Conservation (phyloP, 2,888 invertebrate genomes). For the Tromatobia lineatoria region DNA sequence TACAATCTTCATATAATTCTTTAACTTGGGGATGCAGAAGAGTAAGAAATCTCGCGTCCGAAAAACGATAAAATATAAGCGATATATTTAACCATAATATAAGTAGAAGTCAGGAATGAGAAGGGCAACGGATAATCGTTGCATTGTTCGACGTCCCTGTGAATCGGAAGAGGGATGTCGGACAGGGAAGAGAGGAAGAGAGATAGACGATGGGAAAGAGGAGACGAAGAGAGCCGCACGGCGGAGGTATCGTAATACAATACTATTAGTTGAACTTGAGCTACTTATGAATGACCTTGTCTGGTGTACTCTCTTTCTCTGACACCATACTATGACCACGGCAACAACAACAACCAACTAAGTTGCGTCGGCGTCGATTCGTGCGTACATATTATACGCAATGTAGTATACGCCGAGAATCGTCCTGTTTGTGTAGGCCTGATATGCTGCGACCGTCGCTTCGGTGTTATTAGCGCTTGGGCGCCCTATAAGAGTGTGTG, state of each 20-base stretch:
- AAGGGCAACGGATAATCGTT: slow-evolving; percentile 27
- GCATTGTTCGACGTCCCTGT: slow-evolving; percentile 49
- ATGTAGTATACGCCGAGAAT: slow-evolving; percentile 27
- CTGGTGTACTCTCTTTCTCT: slow-evolving; percentile 67
- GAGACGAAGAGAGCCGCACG: slow-evolving; percentile 36
- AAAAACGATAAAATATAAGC: no score
- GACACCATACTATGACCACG: slow-evolving; percentile 32
- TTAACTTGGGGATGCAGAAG: no score
- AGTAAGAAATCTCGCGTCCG: no score
- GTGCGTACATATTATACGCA: slow-evolving; percentile 29
- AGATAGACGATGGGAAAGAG: slow-evolving; percentile 42
- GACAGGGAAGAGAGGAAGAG: slow-evolving; percentile 28
- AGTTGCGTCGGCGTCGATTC: slow-evolving; percentile 60
- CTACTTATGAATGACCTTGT: slow-evolving; percentile 83
- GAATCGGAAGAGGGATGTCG: slow-evolving; percentile 40
- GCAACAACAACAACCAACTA: slow-evolving; percentile 48
- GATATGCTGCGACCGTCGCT: background rate
- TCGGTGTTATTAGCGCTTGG: background rate
- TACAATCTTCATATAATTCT: no score
- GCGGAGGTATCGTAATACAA: slow-evolving; percentile 71
- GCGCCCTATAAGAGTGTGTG: background rate
- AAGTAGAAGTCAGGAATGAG: slow-evolving; percentile 8
- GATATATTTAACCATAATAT: background rate
- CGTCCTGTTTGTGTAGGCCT: slow-evolving; percentile 9
- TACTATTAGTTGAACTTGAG: slow-evolving; percentile 80